Percentiles rank a stretch among this genome's conserved stretches.
These are phyloP conservation scores for Sarcophaga caerulescens DNA, from an alignment of 2,888 invertebrate genomes.

Conservation along the genomic window DNA sequence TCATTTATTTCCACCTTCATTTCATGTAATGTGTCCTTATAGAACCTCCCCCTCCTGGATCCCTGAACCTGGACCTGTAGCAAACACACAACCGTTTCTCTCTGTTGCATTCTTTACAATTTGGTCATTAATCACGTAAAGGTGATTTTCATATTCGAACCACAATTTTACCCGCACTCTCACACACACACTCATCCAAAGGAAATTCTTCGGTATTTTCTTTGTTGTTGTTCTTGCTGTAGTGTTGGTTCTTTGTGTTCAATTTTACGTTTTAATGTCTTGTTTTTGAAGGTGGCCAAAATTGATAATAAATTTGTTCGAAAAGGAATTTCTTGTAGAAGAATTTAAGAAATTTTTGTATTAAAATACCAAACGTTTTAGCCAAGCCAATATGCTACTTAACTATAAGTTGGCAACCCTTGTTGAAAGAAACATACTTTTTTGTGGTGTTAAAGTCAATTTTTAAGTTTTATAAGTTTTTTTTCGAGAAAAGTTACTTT, in stretches of 20 bases:
- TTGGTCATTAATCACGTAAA: constrained; percentile 77
- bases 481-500: no score
- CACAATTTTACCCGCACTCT: constrained; percentile 24
- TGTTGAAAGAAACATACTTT: no score
- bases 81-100: no score
- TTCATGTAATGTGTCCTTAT: no score
- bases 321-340: not conserved
- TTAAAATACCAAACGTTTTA: not conserved
- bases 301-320: not conserved
- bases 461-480: no score
- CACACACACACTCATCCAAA: not conserved
- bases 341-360: not conserved
- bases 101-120: constrained; percentile 71
- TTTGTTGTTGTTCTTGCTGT: not conserved
- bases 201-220: not conserved
- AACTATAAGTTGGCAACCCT: no score
- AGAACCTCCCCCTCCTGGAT: no score
- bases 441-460: no score
- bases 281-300: not conserved
- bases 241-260: not conserved
- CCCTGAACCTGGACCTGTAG: no score
- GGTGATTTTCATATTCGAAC: constrained; percentile 63
- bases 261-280: not conserved
- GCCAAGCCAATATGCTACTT: not conserved
- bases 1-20: constrained; percentile 54